phyloP scores from a whole-genome alignment of 2,888 invertebrate genomes.

The Eristalis arbustorum region DNA sequence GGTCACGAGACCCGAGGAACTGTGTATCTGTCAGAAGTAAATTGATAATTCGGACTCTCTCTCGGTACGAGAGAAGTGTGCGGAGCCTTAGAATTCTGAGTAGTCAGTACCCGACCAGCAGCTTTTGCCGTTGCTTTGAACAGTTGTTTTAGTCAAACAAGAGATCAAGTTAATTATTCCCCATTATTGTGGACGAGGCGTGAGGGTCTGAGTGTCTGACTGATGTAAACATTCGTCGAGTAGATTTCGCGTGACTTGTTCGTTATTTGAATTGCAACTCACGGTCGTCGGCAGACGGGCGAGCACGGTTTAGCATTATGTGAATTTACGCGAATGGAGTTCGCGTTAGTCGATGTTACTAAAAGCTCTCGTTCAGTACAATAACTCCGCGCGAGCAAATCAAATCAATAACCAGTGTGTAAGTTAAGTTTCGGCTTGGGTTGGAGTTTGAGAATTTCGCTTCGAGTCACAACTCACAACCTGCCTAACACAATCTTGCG shows the following conservation, averaged over 20 bases:
- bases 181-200: not conserved
- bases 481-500: constrained; percentile 9
- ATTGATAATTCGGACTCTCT: not conserved
- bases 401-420: constrained; percentile 43
- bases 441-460: constrained; percentile 1
- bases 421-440: constrained; percentile 36
- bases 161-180: constrained; percentile 34
- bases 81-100: not conserved
- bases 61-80: not conserved
- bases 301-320: not conserved
- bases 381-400: constrained; percentile 4
- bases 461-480: constrained; percentile 1
- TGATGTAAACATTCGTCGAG: constrained; percentile 43
- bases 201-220: constrained; percentile 8
- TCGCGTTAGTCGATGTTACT: not conserved
- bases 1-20: constrained; percentile 46
- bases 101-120: not conserved
- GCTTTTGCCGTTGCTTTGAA: constrained; percentile 28
- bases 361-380: constrained; percentile 13
- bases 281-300: constrained; percentile 2
- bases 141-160: constrained; percentile 36
- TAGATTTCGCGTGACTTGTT: constrained; percentile 60
- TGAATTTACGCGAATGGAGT: not conserved
- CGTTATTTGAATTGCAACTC: constrained; percentile 39
- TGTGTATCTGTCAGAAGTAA: constrained; percentile 1